These are phyloP conservation scores for Amaurobius ferox DNA, from an alignment of 2,888 invertebrate genomes.

Conservation along the genomic window DNA sequence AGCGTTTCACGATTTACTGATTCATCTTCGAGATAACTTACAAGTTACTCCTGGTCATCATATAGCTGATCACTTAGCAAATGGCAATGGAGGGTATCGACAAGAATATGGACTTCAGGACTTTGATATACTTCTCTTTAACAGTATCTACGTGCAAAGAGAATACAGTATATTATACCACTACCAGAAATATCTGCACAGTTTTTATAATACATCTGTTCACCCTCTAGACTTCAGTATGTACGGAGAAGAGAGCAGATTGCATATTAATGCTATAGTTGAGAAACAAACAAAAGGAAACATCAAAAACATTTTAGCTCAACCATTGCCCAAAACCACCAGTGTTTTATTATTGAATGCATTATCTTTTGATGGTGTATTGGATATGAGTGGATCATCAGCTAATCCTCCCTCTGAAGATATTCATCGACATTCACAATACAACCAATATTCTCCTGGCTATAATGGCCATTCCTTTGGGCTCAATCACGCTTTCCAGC, in stretches of 20 bases:
- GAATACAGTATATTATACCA: conserved; percentile 74
- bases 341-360: conserved; percentile 74
- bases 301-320: conserved; percentile 71
- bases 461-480: conserved; percentile 34
- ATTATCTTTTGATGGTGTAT: conserved; percentile 71
- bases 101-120: conserved; percentile 69
- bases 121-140: conserved; percentile 71
- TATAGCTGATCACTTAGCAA: conserved; percentile 49
- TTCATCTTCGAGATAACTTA: conserved; percentile 73
- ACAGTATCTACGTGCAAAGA: conserved; percentile 74
- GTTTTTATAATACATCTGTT: conserved; percentile 74
- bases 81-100: conserved; percentile 43
- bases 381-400: conserved; percentile 59
- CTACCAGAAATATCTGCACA: conserved; percentile 74
- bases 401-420: conserved; percentile 39
- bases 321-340: conserved; percentile 72
- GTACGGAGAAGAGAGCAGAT: conserved; percentile 74
- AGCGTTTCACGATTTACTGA: conserved; percentile 74
- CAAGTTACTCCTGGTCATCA: conserved; percentile 68
- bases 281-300: conserved; percentile 74
- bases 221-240: conserved; percentile 74
- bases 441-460: conserved; percentile 19
- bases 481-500: conserved; percentile 60
- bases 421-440: conserved; percentile 49
- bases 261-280: conserved; percentile 75